Percentiles rank a stretch among this genome's conserved stretches.
phyloP scores from a whole-genome alignment of 2,888 invertebrate species.

The Blastobasis lacticolella region DNA sequence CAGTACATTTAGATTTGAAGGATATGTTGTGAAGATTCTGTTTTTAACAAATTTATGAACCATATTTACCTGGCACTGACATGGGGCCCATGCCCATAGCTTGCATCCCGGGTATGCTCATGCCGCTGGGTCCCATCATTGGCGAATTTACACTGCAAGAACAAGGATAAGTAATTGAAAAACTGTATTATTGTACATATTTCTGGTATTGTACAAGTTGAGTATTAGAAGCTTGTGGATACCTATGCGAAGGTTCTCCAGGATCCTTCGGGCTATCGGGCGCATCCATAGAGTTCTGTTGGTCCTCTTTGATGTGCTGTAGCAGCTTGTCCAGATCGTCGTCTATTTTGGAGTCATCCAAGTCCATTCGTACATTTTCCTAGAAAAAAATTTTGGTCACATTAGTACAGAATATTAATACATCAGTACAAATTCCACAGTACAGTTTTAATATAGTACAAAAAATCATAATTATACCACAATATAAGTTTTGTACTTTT shows the following conservation, averaged over 20 bases:
- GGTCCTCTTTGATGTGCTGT: conserved; percentile 95
- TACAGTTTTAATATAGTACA: no score
- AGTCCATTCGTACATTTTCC: conserved; percentile 83
- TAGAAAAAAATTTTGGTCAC: conserved; percentile 20
- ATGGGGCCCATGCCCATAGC: conserved; percentile 67
- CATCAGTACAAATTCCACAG: no score
- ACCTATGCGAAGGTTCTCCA: conserved; percentile 75
- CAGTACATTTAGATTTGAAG: no score
- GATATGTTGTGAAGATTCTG: no score
- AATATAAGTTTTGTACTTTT: no score
- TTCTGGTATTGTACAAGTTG: no score
- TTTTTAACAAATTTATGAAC: not conserved
- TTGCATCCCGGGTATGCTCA: conserved; percentile 61
- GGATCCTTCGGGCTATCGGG: conserved; percentile 93
- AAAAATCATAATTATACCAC: no score
- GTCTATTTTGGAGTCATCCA: conserved; percentile 93
- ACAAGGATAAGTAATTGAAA: not conserved
- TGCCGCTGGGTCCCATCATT: conserved; percentile 65
- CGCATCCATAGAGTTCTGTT: conserved; percentile 92
- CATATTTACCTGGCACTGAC: conserved; percentile 58
- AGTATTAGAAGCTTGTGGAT: not conserved
- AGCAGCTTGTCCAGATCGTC: conserved; percentile 93
- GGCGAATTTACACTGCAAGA: conserved; percentile 58
- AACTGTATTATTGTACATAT: not conserved
- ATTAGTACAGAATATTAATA: no score